Percentiles rank a stretch among this genome's conserved stretches.
Evolutionary conservation across 1,140 invertebrate species (phyloP).

Genomic region (Lordiphosa collinella): DNA sequence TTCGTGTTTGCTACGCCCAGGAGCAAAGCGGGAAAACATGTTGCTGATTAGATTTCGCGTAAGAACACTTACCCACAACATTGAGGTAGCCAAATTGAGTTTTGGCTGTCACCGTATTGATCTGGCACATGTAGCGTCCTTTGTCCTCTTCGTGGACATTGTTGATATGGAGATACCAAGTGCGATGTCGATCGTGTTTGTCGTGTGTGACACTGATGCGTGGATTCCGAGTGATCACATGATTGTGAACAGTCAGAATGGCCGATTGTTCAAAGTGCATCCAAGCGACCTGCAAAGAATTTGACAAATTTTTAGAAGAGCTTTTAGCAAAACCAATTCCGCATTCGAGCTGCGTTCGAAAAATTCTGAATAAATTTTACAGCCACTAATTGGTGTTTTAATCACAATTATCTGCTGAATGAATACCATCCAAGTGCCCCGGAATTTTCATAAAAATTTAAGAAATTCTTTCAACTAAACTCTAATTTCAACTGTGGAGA

Average conservation of each 20-base stretch:
- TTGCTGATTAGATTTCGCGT: conserved; percentile 40
- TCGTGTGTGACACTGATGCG: conserved; percentile 94
- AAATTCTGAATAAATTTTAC: too few relatives aligned
- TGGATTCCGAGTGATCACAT: conserved; percentile 95
- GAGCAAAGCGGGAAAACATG: neutral
- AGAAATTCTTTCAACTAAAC: too few relatives aligned
- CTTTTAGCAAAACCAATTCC: neutral
- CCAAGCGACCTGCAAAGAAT: conserved; percentile 90
- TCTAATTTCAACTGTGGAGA: too few relatives aligned
- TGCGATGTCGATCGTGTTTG: conserved; percentile 86
- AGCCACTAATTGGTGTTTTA: too few relatives aligned
- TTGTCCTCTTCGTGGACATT: conserved; percentile 94
- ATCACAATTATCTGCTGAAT: too few relatives aligned
- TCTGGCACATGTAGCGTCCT: conserved; percentile 97
- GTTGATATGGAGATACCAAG: conserved; percentile 94
- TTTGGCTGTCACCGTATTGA: conserved; percentile 95
- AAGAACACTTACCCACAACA: conserved; percentile 90
- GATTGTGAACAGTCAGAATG: conserved; percentile 94
- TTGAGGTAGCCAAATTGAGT: conserved; percentile 95
- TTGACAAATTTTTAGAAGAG: conserved; percentile 1
- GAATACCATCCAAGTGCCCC: too few relatives aligned
- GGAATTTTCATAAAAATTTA: too few relatives aligned
- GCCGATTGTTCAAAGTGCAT: conserved; percentile 97
- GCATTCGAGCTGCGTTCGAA: too few relatives aligned
- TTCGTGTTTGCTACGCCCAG: conserved; percentile 15